Percentiles rank a stretch among this genome's conserved stretches.
phyloP scores from a whole-genome alignment of 2,888 invertebrate genomes.

The Clivina fossor region DNA sequence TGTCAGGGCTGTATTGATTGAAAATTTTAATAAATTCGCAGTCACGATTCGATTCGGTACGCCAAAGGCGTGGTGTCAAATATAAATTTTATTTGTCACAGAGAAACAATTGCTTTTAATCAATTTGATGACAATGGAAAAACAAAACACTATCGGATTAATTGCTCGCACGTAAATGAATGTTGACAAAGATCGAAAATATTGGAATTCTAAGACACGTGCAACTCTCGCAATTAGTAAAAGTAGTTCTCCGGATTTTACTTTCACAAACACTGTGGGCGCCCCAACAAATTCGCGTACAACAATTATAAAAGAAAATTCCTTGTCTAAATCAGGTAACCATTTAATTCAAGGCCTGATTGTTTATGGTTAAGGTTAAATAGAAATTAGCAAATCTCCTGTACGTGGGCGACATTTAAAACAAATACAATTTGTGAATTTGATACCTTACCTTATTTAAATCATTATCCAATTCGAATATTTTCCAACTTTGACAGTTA shows the following conservation, averaged over 20 bases:
- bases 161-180: too few relatives aligned
- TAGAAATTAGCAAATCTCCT: constrained; percentile 19
- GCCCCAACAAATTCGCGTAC: constrained; percentile 9
- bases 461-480: too few relatives aligned
- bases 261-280: constrained; percentile 25
- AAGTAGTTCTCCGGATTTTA: constrained; percentile 30
- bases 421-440: constrained; percentile 9
- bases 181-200: background rate
- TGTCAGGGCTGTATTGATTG: constrained; percentile 24
- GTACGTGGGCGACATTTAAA: constrained; percentile 28
- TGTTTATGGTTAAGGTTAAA: constrained; percentile 28
- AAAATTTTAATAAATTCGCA: constrained; percentile 25
- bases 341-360: constrained; percentile 25
- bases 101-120: too few relatives aligned
- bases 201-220: background rate
- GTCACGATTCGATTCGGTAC: constrained; percentile 7
- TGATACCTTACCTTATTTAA: constrained; percentile 28
- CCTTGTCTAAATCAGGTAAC: constrained; percentile 14
- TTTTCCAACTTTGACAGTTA: too few relatives aligned
- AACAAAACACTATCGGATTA: too few relatives aligned
- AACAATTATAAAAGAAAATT: constrained; percentile 8
- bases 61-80: constrained; percentile 15
- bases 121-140: too few relatives aligned
- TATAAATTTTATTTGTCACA: constrained; percentile 19
- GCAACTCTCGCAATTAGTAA: constrained; percentile 31